Base-by-base conservation (phyloP, 1,140 invertebrate genomes). In the Saxidomus purpurata region DNA sequence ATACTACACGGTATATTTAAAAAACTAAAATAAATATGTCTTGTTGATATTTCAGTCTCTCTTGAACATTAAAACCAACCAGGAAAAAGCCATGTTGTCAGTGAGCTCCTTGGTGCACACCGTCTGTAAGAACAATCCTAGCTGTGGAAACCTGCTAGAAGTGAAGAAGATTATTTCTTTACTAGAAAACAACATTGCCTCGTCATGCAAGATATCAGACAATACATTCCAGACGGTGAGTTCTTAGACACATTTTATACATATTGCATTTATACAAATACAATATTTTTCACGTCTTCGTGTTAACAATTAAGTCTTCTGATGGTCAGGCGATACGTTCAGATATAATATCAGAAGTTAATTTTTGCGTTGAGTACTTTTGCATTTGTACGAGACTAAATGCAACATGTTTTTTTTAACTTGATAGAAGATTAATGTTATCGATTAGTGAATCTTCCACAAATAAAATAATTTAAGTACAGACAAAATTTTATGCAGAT, bases 221-320 rank as follows among this genome's bases (percentile, higher is more conserved):
- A 95, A 97, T 59, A 97, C 97, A 9, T 98, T 98, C 93, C 97
- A 97, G 86, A 95, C 96, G 89, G 96, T 97, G 89, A 52, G 63
- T 81, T n/a, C 28, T 67, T 55, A 19, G 9, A 55, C 19, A 8
- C 19, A 4, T 55, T 8, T 55, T 55, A 43, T 15, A 43, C 15
- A 43, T 15, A 43, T 43, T 43, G 43, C 15, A 8, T 8, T 43
- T 43, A 43, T 8, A 4, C 4, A 43, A 43, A 4, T 43, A 8
- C 43, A 43, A 43, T 15, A 8, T 43, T 43, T 43, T 43, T 43
- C 43, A 43, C 43, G 15, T 43, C 6, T 43, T 4, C 43, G 15
- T 43, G 43, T 43, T 4, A 8, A 43, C 6, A 43, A 43, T 4
- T 8, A 43, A 43, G 6, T 15, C 43, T 15, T 43, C 4, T 8